Evolutionary conservation across 2,113 vertebrate genomes (phyloP), one percentile per base, ranked within the genome.

Genomic region (Bos indicus): DNA sequence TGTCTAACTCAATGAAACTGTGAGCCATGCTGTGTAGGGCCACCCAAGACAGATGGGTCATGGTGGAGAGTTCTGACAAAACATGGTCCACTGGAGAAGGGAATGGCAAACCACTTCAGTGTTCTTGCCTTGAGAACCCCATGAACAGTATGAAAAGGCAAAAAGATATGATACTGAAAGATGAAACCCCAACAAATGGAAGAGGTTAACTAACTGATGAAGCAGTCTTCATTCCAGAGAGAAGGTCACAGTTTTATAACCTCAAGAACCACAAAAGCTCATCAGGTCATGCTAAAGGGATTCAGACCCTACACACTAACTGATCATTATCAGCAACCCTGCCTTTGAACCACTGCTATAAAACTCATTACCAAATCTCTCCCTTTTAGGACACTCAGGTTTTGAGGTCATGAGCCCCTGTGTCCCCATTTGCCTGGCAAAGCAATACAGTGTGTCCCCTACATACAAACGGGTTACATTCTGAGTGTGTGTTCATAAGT

Each of bases 381-480:
- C 40, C 40, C 36, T 43, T 40, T 77, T 26, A 40, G 36, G 71
- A 77, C 12, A 77, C 71, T 40, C 71, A 77, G 23, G 6, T 77
- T 43, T 43, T 14, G 71, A 43, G 71, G 71, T 43, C 71, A 43
- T 25, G 36, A 77, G n/a, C 19, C 40, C 23, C 71, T 43, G 40
- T 77, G 21, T 43, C 23, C 71, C 36, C 12, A 23, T 26, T 43
- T 43, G 23, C 40, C 71, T 77, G 71, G 40, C 12, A 7, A 77
- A 77, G 12, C 11, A 43, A 77, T 43, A 71, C 9, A 71, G n/a
- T 71, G 40, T 71, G 67, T 23, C n/a, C n/a, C 67, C n/a, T 71
- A 21, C 10, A 36, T 40, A 71, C 0, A 0, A 71, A 71, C 2
- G 3, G 19, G 67, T 40, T 36, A 36, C 19, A 40, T 71, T 40